A percentile compares a stretch with the other conserved stretches of the same genome.
These are phyloP conservation scores for Jaculus jaculus DNA, from an alignment of 2,113 vertebrate species.

Conservation along the genomic window DNA sequence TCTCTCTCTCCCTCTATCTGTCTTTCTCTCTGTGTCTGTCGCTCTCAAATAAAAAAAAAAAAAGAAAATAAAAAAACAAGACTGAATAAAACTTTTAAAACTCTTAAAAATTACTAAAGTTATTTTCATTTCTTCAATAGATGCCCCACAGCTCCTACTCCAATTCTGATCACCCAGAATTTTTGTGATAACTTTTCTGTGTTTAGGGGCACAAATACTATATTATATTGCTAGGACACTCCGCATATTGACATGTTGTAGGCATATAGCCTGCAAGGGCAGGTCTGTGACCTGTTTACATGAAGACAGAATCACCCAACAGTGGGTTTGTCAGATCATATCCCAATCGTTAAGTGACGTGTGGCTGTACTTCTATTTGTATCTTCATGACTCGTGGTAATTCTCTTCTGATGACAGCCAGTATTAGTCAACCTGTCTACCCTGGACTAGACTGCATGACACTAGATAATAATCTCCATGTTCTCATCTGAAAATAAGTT, in stretches of 20 bases:
- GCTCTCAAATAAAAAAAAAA: no score
- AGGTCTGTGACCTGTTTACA: neutral
- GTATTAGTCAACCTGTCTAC: neutral
- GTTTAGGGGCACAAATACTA: no score
- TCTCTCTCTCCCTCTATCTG: no score
- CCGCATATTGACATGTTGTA: no score
- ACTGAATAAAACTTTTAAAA: no score
- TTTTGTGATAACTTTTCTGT: neutral
- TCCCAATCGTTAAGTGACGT: neutral
- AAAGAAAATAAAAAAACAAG: no score
- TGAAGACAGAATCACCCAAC: no score
- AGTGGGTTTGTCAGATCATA: neutral
- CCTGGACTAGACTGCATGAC: rapidly evolving
- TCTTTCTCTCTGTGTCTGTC: no score
- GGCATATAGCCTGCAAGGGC: neutral
- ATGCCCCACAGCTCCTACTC: no score
- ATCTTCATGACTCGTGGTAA: neutral
- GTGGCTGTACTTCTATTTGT: neutral
- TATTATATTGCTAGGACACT: neutral
- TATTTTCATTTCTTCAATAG: no score
- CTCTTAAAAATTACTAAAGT: no score
- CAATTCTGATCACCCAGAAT: no score
- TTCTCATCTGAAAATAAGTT: neutral
- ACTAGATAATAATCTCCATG: neutral
- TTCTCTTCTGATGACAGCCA: neutral